Evolutionary conservation across 2,113 vertebrate genomes (phyloP), one percentile per base, ranked within the genome.

Genomic region (Menidia beryllina): DNA sequence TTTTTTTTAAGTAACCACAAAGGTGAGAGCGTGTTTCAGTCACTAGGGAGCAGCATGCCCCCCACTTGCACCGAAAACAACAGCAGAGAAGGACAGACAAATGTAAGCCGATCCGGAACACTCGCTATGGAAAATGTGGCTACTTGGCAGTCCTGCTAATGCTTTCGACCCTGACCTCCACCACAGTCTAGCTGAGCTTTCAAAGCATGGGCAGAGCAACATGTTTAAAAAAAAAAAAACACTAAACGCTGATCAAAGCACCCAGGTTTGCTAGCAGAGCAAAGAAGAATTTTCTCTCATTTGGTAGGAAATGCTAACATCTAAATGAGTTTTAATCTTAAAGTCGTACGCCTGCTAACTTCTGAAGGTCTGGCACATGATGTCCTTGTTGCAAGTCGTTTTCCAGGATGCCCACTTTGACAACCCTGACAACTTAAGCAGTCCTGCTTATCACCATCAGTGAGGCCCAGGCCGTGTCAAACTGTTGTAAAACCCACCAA

Each of bases 141-240:
- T 66, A 54, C 75, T 54, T 68, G 58, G 50, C 75, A 51, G 69
- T 75, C 73, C 63, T 65, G 81, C 79, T 87, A 83, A 88, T 78
- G 72, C 82, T 54, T 76, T 81, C 43, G 45, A 82, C 85, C 81
- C 78, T 88, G 91, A 93, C 91, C 89, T 88, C 77, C 88, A 59
- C 64, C 83, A 73, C 82, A 82, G 72, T 81, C 52, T 55, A 58
- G 45, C 79, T 75, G 50, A 64, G 58, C 70, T 56, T 72, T 34
- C 6, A 55, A 59, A 71, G 62, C 74, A n/a, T 67, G 55, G 61
- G 52, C 75, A 69, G 43, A 27, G 50, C 78, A 26, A 60, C 67
- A 50, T 41, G 23, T 17, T 30, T 20, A 48, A 45, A 45, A 25
- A 75, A 45, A 25, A 75, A 39, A 62, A 67, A 65, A 66, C 13